Evolutionary conservation across 2,888 invertebrate species (phyloP), one percentile per base, ranked within the genome.

Genomic region (Acrocyrtus sp.): DNA sequence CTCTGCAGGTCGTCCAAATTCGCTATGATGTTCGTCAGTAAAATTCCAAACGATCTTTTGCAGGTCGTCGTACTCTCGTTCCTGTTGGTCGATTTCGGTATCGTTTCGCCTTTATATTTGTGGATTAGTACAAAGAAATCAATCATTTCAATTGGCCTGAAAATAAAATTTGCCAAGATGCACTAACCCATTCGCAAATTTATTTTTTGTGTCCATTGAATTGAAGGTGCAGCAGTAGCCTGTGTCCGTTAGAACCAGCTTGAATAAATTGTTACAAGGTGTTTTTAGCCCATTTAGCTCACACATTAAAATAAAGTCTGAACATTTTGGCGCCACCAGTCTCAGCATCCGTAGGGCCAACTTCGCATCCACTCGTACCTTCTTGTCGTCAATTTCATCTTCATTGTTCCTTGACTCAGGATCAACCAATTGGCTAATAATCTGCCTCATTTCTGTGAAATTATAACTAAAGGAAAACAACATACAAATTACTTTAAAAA

Each of bases 151-250:
- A 43, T 43, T 43, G 15, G 6, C 17, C n/a, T n/a, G n/a, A n/a
- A n/a, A n/a, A 19, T 19, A 4, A 12, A 19, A 8, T 54, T 19
- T 3, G 21, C 22, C 17, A 29, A 17, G 10, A 50, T 50, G 24
- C 10, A 51, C 48, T 51, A 63, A 74, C 76, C 62, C 48, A 53
- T 26, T 54, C n/a, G 63, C 54, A 58, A 61, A 34, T 48, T 50
- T 57, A 34, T 50, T 67, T 50, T 72, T 69, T 39, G 54, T 39
- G 47, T 75, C 73, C 56, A 79, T 72, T 22, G 76, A 56, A 66
- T 81, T 81, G 58, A 81, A 81, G 10, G 76, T 76, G 47, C 81
- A 81, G 57, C 81, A 81, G 58, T 81, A 81, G 24, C 81, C 81
- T 6, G 79, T 75, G 54, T 81, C 81, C 0, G 80, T 81, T 4